Evolutionary conservation across 2,113 vertebrate genomes (phyloP).

Genomic region (Smithornis capensis): DNA sequence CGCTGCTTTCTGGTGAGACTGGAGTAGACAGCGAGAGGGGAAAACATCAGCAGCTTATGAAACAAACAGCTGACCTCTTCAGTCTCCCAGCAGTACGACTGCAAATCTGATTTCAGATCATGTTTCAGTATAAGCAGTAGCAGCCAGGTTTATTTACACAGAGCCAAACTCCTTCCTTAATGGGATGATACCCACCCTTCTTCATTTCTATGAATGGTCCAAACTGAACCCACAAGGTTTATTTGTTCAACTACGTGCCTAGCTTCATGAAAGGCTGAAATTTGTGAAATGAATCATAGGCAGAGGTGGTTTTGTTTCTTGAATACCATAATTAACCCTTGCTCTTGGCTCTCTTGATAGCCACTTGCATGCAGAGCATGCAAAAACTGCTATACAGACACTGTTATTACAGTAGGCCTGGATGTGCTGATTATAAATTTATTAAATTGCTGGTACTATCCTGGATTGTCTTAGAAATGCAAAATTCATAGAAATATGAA

Average conservation of each 20-base stretch:
- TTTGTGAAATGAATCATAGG: background rate
- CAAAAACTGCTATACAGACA: background rate
- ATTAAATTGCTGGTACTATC: background rate
- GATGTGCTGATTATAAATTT: background rate
- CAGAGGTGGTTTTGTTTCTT: background rate
- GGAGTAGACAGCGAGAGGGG: background rate
- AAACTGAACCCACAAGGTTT: background rate
- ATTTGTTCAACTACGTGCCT: background rate
- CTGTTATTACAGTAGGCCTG: background rate
- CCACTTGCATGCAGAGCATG: background rate
- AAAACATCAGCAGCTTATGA: background rate
- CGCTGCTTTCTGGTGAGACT: background rate
- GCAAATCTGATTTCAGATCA: constrained; percentile 21
- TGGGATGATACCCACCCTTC: background rate
- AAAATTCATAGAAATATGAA: background rate
- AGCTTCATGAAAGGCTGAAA: background rate
- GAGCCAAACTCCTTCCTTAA: background rate
- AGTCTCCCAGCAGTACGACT: background rate
- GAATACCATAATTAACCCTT: background rate
- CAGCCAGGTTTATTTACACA: background rate
- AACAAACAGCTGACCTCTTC: background rate
- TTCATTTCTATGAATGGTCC: background rate
- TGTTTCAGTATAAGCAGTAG: background rate
- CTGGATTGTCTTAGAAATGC: background rate
- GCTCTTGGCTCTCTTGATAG: background rate